Evolutionary conservation across 2,888 invertebrate genomes (phyloP).

Genomic region (Drosophila rellima): DNA sequence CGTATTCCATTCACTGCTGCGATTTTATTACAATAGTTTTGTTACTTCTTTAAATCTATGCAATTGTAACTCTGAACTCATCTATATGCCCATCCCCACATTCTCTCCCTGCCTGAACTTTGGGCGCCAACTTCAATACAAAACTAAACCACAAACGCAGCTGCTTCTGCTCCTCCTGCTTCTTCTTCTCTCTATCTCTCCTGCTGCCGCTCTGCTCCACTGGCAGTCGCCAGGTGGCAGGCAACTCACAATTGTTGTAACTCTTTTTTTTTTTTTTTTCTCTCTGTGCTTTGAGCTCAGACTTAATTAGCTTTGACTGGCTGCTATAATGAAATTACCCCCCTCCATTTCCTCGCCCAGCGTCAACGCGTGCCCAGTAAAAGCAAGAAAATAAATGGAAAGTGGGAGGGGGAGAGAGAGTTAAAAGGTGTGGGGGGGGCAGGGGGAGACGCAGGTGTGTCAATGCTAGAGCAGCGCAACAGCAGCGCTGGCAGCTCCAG

Average conservation of each 20-base stretch:
- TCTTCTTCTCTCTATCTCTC: not conserved
- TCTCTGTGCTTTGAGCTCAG: constrained; percentile 40
- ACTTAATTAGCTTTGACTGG: constrained; percentile 78
- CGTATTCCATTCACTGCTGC: not conserved
- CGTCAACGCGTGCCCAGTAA: constrained; percentile 49
- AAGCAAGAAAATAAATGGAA: not conserved
- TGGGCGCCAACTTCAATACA: constrained; percentile 48
- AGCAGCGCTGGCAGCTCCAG: constrained; percentile 29
- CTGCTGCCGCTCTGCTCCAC: constrained; percentile 5
- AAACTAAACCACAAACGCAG: constrained; percentile 56
- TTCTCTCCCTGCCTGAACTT: constrained; percentile 20
- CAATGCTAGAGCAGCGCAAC: constrained; percentile 58
- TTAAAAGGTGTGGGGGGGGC: not conserved
- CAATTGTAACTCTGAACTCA: not conserved
- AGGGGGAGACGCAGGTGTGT: constrained; percentile 61
- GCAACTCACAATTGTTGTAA: constrained; percentile 48
- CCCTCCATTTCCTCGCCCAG: not conserved
- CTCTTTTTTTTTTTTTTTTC: constrained; percentile 32
- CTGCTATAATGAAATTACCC: constrained; percentile 57
- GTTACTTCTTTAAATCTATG: not conserved
- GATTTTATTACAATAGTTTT: not conserved
- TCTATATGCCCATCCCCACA: not conserved
- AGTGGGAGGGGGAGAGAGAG: not conserved
- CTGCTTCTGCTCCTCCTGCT: constrained; percentile 32
- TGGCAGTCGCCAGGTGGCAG: constrained; percentile 47